phyloP scores from a whole-genome alignment of 2,888 invertebrate species.

The Caenorhabditis sp. region DNA sequence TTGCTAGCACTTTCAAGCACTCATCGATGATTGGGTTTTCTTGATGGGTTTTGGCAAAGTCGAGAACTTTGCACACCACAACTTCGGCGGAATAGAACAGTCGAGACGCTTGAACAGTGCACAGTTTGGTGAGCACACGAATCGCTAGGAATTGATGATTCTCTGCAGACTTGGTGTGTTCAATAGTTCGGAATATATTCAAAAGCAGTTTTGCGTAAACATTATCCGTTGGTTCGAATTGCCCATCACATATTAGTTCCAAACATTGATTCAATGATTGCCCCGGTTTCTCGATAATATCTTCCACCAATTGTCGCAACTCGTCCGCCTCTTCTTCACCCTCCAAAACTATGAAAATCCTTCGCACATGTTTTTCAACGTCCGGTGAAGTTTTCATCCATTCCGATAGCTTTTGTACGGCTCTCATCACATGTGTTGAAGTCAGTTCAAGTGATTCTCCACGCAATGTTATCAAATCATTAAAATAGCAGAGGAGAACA shows the following conservation, averaged over 20 bases:
- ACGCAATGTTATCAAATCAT: constrained; percentile 6
- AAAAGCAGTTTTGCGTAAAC: constrained; percentile 34
- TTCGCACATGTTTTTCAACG: background rate
- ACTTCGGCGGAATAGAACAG: constrained; percentile 36
- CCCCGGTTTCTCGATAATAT: background rate
- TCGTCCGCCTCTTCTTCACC: background rate
- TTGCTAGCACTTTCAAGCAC: constrained; percentile 12
- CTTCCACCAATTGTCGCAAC: too few species aligned
- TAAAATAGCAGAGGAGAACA: constrained; percentile 28
- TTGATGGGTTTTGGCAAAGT: background rate
- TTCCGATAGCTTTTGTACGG: background rate
- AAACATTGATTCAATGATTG: background rate
- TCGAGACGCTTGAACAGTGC: constrained; percentile 24
- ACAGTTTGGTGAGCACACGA: constrained; percentile 25
- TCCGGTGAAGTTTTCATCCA: background rate
- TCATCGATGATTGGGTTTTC: background rate
- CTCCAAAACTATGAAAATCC: background rate
- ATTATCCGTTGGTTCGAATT: constrained; percentile 29
- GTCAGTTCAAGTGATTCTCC: background rate
- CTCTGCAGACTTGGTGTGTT: constrained; percentile 12
- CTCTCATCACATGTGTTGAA: background rate
- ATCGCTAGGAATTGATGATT: constrained; percentile 23
- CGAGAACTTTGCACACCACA: constrained; percentile 29
- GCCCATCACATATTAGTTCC: constrained; percentile 18
- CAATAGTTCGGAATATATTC: constrained; percentile 25